Evolutionary conservation across 2,888 invertebrate genomes (phyloP).

Genomic region (Pollenia angustigena): DNA sequence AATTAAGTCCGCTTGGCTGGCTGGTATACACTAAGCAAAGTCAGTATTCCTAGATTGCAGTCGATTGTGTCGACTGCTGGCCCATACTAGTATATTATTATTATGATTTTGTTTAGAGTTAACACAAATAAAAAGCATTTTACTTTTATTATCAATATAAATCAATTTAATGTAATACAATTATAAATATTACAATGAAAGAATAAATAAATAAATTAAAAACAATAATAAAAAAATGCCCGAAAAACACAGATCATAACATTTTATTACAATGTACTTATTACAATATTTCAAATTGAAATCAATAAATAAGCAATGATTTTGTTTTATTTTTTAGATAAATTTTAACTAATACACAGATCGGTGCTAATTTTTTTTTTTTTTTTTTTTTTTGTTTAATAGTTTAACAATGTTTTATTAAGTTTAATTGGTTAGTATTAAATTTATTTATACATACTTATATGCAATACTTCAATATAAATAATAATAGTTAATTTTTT

Average conservation of each 20-base stretch:
- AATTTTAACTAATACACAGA: constrained; percentile 30
- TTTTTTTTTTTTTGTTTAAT: not conserved
- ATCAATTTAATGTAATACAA: constrained; percentile 28
- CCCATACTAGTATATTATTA: too few relatives aligned
- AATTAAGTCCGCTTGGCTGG: too few relatives aligned
- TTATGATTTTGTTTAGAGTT: constrained; percentile 39
- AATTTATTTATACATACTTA: constrained; percentile 7
- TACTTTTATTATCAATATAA: constrained; percentile 58
- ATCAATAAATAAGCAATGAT: constrained; percentile 15
- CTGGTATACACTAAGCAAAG: too few relatives aligned
- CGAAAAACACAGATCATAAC: constrained; percentile 57
- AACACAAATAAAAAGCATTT: constrained; percentile 62
- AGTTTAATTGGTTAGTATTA: constrained; percentile 8
- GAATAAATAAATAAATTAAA: constrained; percentile 32
- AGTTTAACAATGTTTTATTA: constrained; percentile 40
- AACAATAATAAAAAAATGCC: constrained; percentile 41
- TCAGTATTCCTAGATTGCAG: too few relatives aligned
- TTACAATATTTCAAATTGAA: constrained; percentile 37
- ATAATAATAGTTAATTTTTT: constrained; percentile 17
- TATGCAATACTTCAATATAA: constrained; percentile 14
- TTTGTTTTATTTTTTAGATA: constrained; percentile 2
- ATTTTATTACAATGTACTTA: constrained; percentile 46
- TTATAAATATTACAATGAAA: constrained; percentile 45
- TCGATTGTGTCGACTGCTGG: too few relatives aligned
- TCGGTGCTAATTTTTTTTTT: constrained; percentile 27